These are phyloP conservation scores for Meriones psammophilus DNA, from an alignment of 2,797 vertebrate species.

Conservation along the genomic window DNA sequence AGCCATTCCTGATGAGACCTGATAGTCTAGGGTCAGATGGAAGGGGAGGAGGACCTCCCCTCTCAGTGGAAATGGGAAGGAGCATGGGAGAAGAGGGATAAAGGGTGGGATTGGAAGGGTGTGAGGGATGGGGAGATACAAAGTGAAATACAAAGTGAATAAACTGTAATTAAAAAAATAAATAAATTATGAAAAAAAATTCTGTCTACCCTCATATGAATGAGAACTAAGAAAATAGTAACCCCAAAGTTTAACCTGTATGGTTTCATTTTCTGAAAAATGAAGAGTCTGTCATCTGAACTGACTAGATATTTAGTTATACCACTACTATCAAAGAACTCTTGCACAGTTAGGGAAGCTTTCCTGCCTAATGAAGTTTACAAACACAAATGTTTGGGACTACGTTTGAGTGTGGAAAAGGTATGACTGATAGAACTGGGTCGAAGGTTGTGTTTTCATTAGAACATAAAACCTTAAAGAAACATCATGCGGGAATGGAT, in stretches of 20 bases:
- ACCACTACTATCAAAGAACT: background rate
- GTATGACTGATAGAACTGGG: background rate
- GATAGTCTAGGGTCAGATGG: too few relatives aligned
- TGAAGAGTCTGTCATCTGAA: slow-evolving; percentile 1
- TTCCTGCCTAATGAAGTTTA: background rate
- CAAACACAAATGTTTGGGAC: background rate
- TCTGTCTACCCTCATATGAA: slow-evolving; percentile 2
- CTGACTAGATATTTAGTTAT: slow-evolving; percentile 4
- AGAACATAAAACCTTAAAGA: background rate
- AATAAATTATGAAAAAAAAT: background rate
- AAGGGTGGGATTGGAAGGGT: too few relatives aligned
- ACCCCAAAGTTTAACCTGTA: background rate
- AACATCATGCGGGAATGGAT: background rate
- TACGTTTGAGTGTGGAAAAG: background rate
- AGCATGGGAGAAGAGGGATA: too few relatives aligned
- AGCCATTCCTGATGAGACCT: too few relatives aligned
- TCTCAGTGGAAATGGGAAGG: too few relatives aligned
- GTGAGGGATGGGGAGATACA: too few relatives aligned
- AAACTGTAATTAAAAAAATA: too few relatives aligned
- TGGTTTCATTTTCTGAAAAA: background rate
- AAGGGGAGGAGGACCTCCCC: too few relatives aligned
- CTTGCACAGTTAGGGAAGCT: background rate
- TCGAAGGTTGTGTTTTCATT: slow-evolving; percentile 14
- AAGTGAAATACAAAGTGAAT: too few relatives aligned
- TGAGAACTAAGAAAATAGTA: background rate